Evolutionary conservation across 1,140 invertebrate species (phyloP).

Genomic region (Ericerus pela): DNA sequence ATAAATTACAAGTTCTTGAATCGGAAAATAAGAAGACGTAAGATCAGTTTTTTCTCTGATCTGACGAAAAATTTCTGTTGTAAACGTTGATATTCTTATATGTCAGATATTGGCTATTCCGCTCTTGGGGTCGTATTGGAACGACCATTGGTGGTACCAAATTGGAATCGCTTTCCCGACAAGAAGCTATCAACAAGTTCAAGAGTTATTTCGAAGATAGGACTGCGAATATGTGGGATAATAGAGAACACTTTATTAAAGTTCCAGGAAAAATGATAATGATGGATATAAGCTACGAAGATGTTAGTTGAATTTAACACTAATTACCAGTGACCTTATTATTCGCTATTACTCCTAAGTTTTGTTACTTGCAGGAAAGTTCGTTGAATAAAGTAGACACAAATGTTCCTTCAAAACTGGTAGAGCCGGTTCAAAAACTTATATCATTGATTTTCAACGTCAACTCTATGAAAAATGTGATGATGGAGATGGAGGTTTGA

Average conservation of each 20-base stretch:
- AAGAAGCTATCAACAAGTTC: slow-evolving; percentile 52
- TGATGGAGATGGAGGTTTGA: slow-evolving; percentile 79
- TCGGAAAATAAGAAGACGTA: slow-evolving; percentile 49
- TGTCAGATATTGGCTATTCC: slow-evolving; percentile 63
- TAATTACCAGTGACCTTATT: background rate
- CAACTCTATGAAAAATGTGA: slow-evolving; percentile 75
- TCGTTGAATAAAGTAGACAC: background rate
- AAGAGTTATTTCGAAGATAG: slow-evolving; percentile 61
- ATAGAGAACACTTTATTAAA: slow-evolving; percentile 58
- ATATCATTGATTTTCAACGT: slow-evolving; percentile 83
- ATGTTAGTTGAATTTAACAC: background rate
- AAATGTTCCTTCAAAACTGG: slow-evolving; percentile 47
- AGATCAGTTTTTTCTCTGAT: background rate
- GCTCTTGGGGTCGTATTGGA: slow-evolving; percentile 90
- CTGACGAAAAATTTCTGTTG: background rate
- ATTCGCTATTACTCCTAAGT: slow-evolving; percentile 20
- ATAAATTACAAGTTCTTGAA: slow-evolving; percentile 84
- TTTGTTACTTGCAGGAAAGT: background rate
- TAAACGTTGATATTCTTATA: slow-evolving; percentile 13
- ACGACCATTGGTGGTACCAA: slow-evolving; percentile 78
- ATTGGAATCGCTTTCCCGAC: slow-evolving; percentile 40
- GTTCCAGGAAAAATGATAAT: slow-evolving; percentile 68
- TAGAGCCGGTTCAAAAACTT: slow-evolving; percentile 62
- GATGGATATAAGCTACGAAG: slow-evolving; percentile 48
- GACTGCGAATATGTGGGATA: slow-evolving; percentile 64